Evolutionary conservation across 1,140 invertebrate species (phyloP).

Genomic region (Helicorthomorpha holstii): DNA sequence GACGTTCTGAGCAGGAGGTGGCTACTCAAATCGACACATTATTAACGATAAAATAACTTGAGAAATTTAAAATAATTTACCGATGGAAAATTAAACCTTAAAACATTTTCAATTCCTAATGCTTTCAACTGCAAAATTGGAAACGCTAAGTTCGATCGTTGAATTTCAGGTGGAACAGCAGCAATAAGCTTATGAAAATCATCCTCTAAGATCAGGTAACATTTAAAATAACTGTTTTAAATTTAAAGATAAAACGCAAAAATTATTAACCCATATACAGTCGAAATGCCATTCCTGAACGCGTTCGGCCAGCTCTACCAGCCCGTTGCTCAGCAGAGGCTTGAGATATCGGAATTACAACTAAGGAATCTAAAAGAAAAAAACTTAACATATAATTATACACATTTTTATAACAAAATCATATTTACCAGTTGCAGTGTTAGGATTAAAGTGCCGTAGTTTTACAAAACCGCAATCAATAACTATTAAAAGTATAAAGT

Average conservation of each 20-base stretch:
- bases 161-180: conserved; percentile 78
- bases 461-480: conserved; percentile 97
- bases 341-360: conserved; percentile 67
- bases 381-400: neutral
- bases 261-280: conserved; percentile 28
- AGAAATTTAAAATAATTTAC: conserved; percentile 15
- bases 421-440: conserved; percentile 41
- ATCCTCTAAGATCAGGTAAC: conserved; percentile 31
- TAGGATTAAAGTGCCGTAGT: conserved; percentile 70
- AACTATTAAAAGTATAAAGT: too few relatives aligned
- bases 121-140: conserved; percentile 86
- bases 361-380: conserved; percentile 44
- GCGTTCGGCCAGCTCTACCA: conserved; percentile 72
- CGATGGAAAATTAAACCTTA: conserved; percentile 35
- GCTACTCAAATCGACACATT: conserved; percentile 19
- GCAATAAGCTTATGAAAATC: conserved; percentile 50
- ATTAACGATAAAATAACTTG: neutral
- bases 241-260: neutral
- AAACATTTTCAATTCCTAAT: conserved; percentile 74
- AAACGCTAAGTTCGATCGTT: conserved; percentile 64
- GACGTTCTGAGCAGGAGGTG: conserved; percentile 79
- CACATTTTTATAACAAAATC: neutral
- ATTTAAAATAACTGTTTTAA: neutral
- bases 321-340: conserved; percentile 82
- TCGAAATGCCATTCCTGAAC: conserved; percentile 60